Percentiles rank a stretch among this genome's conserved stretches.
These are phyloP conservation scores for Meliscaeva auricollis DNA, from an alignment of 2,888 invertebrate genomes.

Conservation along the genomic window DNA sequence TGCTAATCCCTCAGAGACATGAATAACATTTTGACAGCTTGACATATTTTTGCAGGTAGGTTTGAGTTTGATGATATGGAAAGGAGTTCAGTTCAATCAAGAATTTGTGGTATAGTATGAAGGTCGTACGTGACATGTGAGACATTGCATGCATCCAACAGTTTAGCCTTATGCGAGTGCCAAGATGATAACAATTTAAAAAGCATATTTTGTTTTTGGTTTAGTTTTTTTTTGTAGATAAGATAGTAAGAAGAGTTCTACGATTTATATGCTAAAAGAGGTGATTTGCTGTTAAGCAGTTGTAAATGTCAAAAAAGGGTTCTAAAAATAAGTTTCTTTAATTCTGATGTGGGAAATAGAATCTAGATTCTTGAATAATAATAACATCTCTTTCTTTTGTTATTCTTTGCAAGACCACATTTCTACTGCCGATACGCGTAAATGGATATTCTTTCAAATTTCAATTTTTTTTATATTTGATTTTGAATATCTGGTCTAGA, in stretches of 20 bases:
- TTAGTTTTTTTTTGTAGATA: background rate
- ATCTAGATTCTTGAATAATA: no score
- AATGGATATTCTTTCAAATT: no score
- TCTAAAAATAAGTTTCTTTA: background rate
- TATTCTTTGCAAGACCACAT: no score
- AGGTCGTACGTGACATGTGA: conserved; percentile 60
- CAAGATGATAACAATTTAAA: conserved; percentile 62
- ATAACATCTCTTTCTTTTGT: no score
- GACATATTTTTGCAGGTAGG: background rate
- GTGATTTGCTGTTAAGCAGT: background rate
- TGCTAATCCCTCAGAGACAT: conserved; percentile 66
- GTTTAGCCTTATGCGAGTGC: conserved; percentile 59
- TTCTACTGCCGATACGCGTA: no score
- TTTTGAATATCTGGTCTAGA: no score
- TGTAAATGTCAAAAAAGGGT: background rate
- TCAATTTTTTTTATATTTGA: no score
- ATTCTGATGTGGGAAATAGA: no score
- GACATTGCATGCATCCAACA: conserved; percentile 63
- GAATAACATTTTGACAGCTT: conserved; percentile 62
- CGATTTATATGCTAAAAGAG: background rate
- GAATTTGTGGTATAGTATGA: conserved; percentile 11
- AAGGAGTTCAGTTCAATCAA: conserved; percentile 14
- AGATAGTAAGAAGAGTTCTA: background rate
- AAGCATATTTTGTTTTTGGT: conserved; percentile 26
- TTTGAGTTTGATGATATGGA: no score